phyloP scores from a whole-genome alignment of 2,797 vertebrate species.

The Lacerta bilineata region DNA sequence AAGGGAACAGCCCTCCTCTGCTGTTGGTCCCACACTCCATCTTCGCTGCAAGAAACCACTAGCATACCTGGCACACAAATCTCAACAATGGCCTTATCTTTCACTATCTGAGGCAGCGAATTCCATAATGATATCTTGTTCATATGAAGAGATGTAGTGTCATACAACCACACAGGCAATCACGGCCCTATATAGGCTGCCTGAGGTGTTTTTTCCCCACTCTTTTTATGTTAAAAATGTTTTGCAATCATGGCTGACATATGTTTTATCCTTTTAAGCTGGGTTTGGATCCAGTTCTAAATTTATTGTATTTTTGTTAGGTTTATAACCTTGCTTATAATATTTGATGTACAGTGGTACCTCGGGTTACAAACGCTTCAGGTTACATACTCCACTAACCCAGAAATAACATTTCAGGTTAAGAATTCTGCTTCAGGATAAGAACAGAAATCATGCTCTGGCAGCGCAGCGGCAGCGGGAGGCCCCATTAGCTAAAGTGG shows the following conservation, averaged over 20 bases:
- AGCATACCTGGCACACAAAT: neutral
- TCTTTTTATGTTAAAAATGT: too few species aligned
- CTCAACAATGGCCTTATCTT: neutral
- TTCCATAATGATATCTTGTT: neutral
- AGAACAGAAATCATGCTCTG: too few species aligned
- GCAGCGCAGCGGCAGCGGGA: too few species aligned
- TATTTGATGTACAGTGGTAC: neutral
- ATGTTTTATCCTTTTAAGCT: too few species aligned
- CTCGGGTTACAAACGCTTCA: too few species aligned
- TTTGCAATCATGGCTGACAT: too few species aligned
- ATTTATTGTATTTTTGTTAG: neutral
- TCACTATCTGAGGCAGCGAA: neutral
- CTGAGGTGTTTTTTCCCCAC: too few species aligned
- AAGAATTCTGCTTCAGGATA: too few species aligned
- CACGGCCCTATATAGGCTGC: neutral
- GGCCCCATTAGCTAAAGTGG: too few species aligned
- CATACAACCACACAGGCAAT: neutral
- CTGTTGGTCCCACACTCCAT: neutral
- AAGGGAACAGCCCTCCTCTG: neutral
- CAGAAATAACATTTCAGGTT: too few species aligned
- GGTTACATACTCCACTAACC: too few species aligned
- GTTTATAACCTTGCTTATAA: neutral
- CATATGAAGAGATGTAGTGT: neutral
- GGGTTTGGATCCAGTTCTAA: too few species aligned
- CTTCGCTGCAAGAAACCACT: neutral